phyloP scores from a whole-genome alignment of 30 jellyfish, hydroid and myxozoan genomes.

The Haliclystus octoradiatus region DNA sequence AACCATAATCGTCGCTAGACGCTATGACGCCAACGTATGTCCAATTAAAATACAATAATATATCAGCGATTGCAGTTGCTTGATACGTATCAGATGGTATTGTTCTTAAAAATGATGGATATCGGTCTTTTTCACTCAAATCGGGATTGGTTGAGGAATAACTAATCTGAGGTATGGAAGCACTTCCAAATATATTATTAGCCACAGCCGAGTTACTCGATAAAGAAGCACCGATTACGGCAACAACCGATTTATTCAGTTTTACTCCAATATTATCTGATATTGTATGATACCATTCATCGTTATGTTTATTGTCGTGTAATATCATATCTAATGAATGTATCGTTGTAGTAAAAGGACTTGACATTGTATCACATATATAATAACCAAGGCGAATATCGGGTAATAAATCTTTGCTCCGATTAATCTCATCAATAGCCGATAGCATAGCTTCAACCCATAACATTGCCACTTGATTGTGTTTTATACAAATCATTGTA shows the following conservation, averaged over 20 bases:
- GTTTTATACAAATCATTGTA: conserved; percentile 8
- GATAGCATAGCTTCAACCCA: conserved; percentile 90
- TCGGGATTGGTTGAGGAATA: conserved; percentile 59
- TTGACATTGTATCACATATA: conserved; percentile 48
- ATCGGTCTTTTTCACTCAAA: conserved; percentile 25
- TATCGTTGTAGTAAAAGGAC: not conserved
- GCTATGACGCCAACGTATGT: conserved; percentile 57
- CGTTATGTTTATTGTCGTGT: not conserved
- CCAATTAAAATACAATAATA: conserved; percentile 44
- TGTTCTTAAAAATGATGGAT: conserved; percentile 53
- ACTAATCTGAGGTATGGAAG: conserved; percentile 52
- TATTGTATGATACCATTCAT: not conserved
- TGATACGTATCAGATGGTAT: conserved; percentile 71
- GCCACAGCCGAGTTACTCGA: not conserved
- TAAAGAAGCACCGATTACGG: not conserved
- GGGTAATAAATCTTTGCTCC: conserved; percentile 37
- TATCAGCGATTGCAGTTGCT: conserved; percentile 56
- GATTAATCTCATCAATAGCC: conserved; percentile 79
- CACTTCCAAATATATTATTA: too few species aligned
- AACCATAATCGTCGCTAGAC: conserved; percentile 79
- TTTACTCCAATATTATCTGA: not conserved
- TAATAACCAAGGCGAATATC: conserved; percentile 54
- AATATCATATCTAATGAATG: not conserved
- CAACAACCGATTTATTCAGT: not conserved
- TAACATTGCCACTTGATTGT: conserved; percentile 60